A percentile compares a stretch with the other conserved stretches of the same genome.
phyloP scores from a whole-genome alignment of 1,140 invertebrate genomes.

The Myzus persicae region DNA sequence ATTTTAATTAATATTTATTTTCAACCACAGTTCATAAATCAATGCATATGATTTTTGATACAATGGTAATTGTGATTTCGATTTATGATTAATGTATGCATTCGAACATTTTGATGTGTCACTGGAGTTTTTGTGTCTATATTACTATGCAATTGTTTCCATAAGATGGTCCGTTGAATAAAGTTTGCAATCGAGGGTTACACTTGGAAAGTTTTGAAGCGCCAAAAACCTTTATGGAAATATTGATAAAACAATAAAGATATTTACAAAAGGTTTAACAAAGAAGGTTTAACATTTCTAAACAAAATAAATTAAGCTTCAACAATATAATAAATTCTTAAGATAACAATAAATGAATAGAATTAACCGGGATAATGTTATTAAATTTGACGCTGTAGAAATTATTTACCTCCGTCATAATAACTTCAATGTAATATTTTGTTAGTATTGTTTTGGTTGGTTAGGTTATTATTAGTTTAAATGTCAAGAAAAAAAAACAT shows the following conservation, averaged over 20 bases:
- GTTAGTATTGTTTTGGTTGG: neutral
- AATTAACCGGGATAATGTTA: neutral
- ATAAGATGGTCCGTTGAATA: neutral
- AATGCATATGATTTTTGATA: neutral
- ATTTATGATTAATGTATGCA: neutral
- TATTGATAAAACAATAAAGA: constrained; percentile 33
- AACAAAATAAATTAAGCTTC: constrained; percentile 12
- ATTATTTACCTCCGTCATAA: neutral
- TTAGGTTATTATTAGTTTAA: neutral
- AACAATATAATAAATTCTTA: constrained; percentile 12
- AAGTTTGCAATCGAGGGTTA: constrained; percentile 28
- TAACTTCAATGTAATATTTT: neutral
- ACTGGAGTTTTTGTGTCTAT: neutral
- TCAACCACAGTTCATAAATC: neutral
- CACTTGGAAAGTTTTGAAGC: neutral
- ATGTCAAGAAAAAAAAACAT: neutral
- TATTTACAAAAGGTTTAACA: neutral
- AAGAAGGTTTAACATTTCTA: neutral
- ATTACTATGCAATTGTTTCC: neutral
- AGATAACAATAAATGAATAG: constrained; percentile 1
- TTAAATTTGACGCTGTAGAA: neutral
- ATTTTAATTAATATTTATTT: neutral
- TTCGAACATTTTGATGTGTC: neutral
- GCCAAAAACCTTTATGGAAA: neutral
- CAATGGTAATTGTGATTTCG: neutral